A percentile compares a stretch with the other conserved stretches of the same genome.
phyloP scores from a whole-genome alignment of 2,113 vertebrate species.

The Onychostoma macrolepis region DNA sequence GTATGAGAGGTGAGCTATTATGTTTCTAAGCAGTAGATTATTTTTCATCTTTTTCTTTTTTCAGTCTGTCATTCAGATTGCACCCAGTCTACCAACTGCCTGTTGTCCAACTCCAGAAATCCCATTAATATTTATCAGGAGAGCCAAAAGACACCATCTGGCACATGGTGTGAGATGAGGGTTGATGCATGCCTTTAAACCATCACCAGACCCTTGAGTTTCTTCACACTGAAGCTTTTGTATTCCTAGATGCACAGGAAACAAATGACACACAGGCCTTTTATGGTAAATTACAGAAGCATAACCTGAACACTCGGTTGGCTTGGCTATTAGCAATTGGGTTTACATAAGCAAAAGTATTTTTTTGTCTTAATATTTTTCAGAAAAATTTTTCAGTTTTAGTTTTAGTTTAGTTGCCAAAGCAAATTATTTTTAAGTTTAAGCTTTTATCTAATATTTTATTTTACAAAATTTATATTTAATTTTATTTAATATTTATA shows the following conservation, averaged over 20 bases:
- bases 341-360: no score
- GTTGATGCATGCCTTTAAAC: conserved; percentile 58
- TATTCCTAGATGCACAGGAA: conserved; percentile 5
- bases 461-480: background rate
- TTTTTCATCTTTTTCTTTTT: conserved; percentile 1
- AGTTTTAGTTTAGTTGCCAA: background rate
- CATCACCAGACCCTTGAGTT: conserved; percentile 40
- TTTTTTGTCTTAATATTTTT: background rate
- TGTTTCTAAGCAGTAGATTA: background rate
- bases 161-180: conserved; percentile 58
- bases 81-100: conserved; percentile 42
- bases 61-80: background rate
- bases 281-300: conserved; percentile 11
- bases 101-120: conserved; percentile 66
- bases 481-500: background rate
- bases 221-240: conserved; percentile 36
- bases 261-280: conserved; percentile 15
- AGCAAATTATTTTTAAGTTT: background rate
- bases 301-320: no score
- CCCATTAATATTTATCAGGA: conserved; percentile 78
- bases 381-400: background rate
- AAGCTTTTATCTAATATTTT: background rate
- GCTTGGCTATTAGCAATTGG: no score
- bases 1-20: background rate
- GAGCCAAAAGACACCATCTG: conserved; percentile 76